These are phyloP conservation scores for Ephydatia muelleri DNA, from an alignment of 37 sponge, comb jelly and placozoan species.

Conservation along the genomic window DNA sequence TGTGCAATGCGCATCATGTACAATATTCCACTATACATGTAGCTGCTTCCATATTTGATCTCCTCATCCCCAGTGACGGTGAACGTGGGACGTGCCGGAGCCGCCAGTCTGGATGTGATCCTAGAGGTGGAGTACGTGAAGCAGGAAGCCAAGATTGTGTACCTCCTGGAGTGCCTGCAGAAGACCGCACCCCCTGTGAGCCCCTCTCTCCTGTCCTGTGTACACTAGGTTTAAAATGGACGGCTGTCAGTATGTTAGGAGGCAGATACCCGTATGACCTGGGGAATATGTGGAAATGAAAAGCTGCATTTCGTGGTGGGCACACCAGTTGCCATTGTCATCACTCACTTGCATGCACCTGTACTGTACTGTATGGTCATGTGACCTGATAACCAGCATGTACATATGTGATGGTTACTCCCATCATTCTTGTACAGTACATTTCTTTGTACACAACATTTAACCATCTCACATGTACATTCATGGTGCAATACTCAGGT, in stretches of 20 bases:
- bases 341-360: neutral
- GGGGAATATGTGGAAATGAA: too few species aligned
- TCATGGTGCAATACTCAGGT: slow-evolving; percentile 50
- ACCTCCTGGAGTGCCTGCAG: slow-evolving; percentile 95
- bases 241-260: neutral
- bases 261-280: neutral
- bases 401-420: too few species aligned
- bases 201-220: neutral
- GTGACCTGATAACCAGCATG: neutral
- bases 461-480: neutral
- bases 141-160: slow-evolving; percentile 90
- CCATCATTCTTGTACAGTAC: neutral
- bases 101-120: slow-evolving; percentile 95
- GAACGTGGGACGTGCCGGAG: slow-evolving; percentile 98
- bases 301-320: too few species aligned
- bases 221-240: neutral
- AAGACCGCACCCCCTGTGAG: slow-evolving; percentile 97
- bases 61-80: slow-evolving; percentile 77
- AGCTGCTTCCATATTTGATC: neutral
- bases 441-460: neutral
- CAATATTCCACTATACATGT: neutral
- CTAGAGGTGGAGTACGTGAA: slow-evolving; percentile 99
- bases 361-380: neutral
- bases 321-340: neutral
- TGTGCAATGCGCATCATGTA: neutral